These are phyloP conservation scores for Lynx canadensis DNA, from an alignment of 2,113 vertebrate genomes.

Conservation along the genomic window DNA sequence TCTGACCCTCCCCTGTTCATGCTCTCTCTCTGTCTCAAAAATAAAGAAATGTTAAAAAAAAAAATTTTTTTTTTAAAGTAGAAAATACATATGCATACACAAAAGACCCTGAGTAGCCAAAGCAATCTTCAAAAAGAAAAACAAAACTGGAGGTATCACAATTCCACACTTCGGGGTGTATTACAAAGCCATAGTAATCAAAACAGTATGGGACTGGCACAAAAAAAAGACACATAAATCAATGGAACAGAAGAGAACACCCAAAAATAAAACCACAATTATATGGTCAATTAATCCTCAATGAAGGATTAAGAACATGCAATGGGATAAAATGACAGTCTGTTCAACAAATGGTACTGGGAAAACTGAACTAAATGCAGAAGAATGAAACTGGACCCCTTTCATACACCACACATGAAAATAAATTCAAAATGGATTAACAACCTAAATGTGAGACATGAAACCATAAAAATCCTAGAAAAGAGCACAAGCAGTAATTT, in stretches of 20 bases:
- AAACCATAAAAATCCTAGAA: not conserved
- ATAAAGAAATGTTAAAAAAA: no score
- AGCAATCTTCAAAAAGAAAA: not conserved
- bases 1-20: no score
- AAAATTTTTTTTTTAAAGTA: not conserved
- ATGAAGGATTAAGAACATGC: not conserved
- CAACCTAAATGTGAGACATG: not conserved
- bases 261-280: not conserved
- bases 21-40: no score
- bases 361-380: not conserved
- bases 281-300: not conserved
- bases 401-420: not conserved
- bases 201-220: not conserved
- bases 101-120: not conserved
- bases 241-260: not conserved
- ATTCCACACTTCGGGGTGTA: not conserved
- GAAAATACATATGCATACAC: not conserved
- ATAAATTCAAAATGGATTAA: not conserved
- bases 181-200: not conserved
- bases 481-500: not conserved
- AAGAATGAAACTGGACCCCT: not conserved
- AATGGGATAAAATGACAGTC: not conserved
- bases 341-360: not conserved
- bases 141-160: not conserved
- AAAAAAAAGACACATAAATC: not conserved